Conservation (phyloP, 2,113 vertebrate genomes). For the Dasyornis broadbenti region DNA sequence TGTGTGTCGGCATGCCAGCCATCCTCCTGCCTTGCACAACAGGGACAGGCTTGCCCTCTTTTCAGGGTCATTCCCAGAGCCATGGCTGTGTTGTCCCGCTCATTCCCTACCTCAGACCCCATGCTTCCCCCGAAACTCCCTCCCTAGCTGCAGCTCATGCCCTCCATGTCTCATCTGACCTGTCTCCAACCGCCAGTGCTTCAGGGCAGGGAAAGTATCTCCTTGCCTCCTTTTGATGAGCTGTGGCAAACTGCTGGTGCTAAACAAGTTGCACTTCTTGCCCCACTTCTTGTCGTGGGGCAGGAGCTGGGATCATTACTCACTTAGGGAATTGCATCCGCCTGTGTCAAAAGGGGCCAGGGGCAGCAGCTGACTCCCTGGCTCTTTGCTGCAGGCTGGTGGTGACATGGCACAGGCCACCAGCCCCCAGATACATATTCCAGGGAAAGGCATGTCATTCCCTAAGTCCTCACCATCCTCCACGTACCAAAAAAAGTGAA, state of each 20-base stretch:
- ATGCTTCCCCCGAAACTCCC: accelerated
- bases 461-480: not conserved
- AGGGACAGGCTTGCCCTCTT: not conserved
- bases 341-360: not conserved
- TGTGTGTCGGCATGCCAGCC: not conserved
- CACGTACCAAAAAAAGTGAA: not conserved
- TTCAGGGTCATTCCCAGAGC: not conserved
- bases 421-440: accelerated
- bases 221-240: not conserved
- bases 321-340: not conserved
- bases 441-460: not conserved
- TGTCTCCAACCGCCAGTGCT: not conserved
- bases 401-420: not conserved
- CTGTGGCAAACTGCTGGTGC: not conserved
- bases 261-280: not conserved
- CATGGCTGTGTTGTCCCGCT: accelerated
- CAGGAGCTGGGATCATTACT: not conserved
- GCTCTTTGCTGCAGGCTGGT: accelerated
- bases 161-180: not conserved
- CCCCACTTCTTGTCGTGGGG: accelerated
- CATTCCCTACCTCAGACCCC: accelerated
- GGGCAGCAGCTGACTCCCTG: not conserved
- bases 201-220: not conserved
- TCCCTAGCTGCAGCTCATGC: accelerated
- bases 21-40: not conserved